Base-by-base conservation (phyloP, 1,140 invertebrate genomes). In the Papilio xuthus region DNA sequence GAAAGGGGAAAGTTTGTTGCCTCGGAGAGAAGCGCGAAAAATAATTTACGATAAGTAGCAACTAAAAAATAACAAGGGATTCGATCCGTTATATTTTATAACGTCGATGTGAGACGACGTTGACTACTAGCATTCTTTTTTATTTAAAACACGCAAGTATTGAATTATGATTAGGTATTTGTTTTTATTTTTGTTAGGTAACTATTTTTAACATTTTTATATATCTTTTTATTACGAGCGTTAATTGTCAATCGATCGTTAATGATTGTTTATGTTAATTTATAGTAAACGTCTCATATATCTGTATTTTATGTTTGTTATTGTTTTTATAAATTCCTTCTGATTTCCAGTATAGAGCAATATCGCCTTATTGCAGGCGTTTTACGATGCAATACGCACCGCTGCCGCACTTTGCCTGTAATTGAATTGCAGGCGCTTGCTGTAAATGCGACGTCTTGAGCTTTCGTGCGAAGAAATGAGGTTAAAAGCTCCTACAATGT, bases 351-450 rank as follows among this genome's bases (percentile, higher is more conserved):
- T n/a, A n/a, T 76, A 63, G 4, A 37, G 74, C 37, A 63, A 63
- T 76, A 76, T 32, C 56, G 37, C 26, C 70, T 79, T 71, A 76
- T 76, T 76, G 74, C 85, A 75, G 81, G 78, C 84, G 88, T 82
- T 92, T 92, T 91, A 90, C 86, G 89, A 88, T 87, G 87, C 86
- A 88, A 88, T 88, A 89, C 88, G 88, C 88, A 90, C 85, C 82
- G 81, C 77, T 78, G 77, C 82, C 83, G 81, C 84, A 88, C 85
- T 90, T 91, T 91, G 89, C 90, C 82, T 79, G 83, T 91, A 89
- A 90, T 91, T 91, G 86, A 89, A 90, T 90, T 76, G 86, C 88
- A 91, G 90, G 90, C 87, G 89, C 82, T 90, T 80, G 81, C 79
- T 75, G 81, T 86, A 88, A 88, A 88, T 80, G 82, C 81, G 81